Evolutionary conservation across 2,797 vertebrate species (phyloP).

Genomic region (Podarcis lilfordi): DNA sequence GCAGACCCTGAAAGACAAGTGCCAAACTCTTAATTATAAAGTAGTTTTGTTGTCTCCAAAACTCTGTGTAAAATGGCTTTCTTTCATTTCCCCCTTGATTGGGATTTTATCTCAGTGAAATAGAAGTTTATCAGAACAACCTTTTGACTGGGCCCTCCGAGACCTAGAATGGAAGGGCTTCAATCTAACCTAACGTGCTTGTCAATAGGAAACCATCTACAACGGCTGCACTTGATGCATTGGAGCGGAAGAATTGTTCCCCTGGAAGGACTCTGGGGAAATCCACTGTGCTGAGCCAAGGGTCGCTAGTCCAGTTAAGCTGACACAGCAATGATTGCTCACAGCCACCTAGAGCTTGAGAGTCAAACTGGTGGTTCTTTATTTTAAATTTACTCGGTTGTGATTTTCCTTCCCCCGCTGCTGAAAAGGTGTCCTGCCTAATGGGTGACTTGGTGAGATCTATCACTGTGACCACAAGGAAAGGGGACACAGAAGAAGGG

Average conservation of each 20-base stretch:
- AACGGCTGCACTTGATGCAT: not conserved
- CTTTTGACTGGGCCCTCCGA: not conserved
- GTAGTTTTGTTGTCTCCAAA: not conserved
- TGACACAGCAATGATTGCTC: not conserved
- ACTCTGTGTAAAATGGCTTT: not conserved
- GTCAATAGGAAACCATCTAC: not conserved
- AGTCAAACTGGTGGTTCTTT: not conserved
- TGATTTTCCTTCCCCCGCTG: not conserved
- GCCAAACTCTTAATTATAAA: not conserved
- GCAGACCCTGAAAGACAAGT: not conserved
- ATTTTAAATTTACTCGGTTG: not conserved
- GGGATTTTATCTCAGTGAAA: constrained; percentile 3
- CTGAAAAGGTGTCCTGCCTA: not conserved
- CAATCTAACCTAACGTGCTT: not conserved
- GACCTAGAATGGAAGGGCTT: constrained; percentile 5
- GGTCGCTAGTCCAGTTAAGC: not conserved
- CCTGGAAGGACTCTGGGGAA: constrained; percentile 2
- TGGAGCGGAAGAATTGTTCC: not conserved
- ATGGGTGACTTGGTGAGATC: not conserved
- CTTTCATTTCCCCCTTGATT: not conserved
- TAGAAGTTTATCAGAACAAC: not conserved
- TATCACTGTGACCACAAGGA: not conserved
- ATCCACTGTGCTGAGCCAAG: not conserved
- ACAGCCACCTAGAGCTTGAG: not conserved
- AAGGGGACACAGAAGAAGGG: not conserved